Conservation (phyloP, 2,888 invertebrate species). For the Capitulum mitella region DNA sequence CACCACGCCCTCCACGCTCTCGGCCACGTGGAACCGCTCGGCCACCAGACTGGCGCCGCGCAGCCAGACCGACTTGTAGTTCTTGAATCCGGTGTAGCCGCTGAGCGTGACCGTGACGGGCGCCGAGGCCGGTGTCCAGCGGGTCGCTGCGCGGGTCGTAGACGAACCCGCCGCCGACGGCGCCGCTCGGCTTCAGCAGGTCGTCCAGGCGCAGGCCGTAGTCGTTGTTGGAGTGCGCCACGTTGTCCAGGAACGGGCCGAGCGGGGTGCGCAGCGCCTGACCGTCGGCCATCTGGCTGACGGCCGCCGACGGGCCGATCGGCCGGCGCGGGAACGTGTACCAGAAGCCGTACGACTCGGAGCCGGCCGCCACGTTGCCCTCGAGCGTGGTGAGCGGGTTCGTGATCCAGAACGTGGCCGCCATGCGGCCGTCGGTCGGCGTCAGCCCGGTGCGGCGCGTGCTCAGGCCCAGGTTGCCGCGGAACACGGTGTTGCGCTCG, state of each 20-base stretch:
- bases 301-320: background rate
- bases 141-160: background rate
- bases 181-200: background rate
- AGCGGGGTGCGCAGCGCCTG: background rate
- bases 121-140: background rate
- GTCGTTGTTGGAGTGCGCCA: background rate
- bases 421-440: background rate
- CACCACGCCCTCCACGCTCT: background rate
- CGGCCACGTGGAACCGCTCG: background rate
- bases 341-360: background rate
- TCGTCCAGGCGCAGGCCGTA: background rate
- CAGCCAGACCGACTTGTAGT: background rate
- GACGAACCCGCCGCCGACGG: no score
- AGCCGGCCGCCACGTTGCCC: background rate
- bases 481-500: background rate
- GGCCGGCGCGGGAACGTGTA: background rate
- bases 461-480: background rate
- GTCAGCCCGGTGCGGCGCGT: background rate
- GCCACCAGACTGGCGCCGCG: no score
- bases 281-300: background rate
- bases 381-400: background rate
- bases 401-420: background rate
- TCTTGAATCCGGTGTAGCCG: background rate
- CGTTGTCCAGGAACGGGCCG: background rate
- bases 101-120: background rate